Conservation (phyloP, 2,888 invertebrate genomes). For the Caenorhabditis sp. region DNA sequence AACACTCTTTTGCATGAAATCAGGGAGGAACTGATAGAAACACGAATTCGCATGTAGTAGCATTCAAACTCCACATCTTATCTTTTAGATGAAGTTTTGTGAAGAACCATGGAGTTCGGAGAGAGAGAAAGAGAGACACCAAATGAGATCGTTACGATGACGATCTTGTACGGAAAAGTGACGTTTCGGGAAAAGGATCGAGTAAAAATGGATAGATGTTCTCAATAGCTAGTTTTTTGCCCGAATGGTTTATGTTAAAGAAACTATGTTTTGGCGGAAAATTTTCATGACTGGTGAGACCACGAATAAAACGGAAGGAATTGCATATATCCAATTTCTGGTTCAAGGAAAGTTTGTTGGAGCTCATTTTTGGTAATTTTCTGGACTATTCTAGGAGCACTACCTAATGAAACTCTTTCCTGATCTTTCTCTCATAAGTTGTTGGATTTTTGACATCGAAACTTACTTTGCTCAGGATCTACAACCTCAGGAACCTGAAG, state of each 20-base stretch:
- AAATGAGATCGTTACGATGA: conserved; percentile 2
- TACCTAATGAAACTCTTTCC: too few relatives aligned
- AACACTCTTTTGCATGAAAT: neutral
- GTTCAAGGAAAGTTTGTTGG: too few relatives aligned
- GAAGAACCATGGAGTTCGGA: neutral
- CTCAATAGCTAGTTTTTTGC: neutral
- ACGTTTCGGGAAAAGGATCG: neutral
- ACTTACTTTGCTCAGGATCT: too few relatives aligned
- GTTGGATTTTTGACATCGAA: too few relatives aligned
- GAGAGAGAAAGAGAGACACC: neutral
- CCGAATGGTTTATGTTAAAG: neutral
- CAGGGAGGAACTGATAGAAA: neutral
- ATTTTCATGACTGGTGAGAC: too few relatives aligned
- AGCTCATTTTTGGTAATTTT: too few relatives aligned
- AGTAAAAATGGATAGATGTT: neutral
- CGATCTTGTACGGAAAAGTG: conserved; percentile 5
- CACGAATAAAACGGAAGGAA: too few relatives aligned
- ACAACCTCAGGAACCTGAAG: neutral
- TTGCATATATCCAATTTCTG: too few relatives aligned
- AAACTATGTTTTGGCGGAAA: too few relatives aligned
- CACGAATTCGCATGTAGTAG: conserved; percentile 5
- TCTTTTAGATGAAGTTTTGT: neutral
- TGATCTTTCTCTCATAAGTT: neutral
- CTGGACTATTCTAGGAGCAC: too few relatives aligned
- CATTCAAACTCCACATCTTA: conserved; percentile 1